Evolutionary conservation across 1,140 invertebrate species (phyloP), one percentile per base, ranked within the genome.

Genomic region (Lordiphosa mommai): DNA sequence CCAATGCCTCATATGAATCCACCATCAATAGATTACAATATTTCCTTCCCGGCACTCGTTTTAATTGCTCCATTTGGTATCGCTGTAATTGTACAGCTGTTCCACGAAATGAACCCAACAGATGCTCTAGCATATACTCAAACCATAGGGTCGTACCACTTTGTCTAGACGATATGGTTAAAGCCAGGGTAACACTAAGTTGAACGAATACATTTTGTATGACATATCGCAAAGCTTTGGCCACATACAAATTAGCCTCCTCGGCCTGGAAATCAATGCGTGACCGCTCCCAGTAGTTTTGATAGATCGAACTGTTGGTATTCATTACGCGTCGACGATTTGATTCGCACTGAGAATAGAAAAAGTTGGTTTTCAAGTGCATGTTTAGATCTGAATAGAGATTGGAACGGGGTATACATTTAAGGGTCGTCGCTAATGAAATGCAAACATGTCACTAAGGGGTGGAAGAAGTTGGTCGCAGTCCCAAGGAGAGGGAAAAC

Each of bases 1-100:
- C 32, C 10, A 87, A 30, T 2, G 64, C 59, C 3, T 27, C 46
- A 10, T 57, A 77, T 13, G 85, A 87, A 41, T 87, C 85, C 2
- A 87, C 61, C 9, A 87, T 10, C 4, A 87, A 7, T 1, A 87
- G 43, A 52, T 80, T 87, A n/a, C 69, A 69, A 4, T 58, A 41
- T 23, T 80, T 80, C n/a, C 76, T 29, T 0, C 76, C 76, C 0
- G 66, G 53, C 12, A 80, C 76, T 14, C 29, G 47, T 2, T 8
- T 9, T 13, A 23, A 14, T 38, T 32, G 17, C 13, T 67, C 61
- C 14, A 46, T 12, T 0, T 46, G 52, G 1, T 44, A 37, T 1
- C 50, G 38, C 8, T 77, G 30, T 30, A 82, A 29, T 30, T 84
- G 77, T 2, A 82, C 77, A 0, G 77, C 36, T 1, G 51, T 49